Conservation (phyloP, 2,888 invertebrate species). For the Yponomeuta sedellus region DNA sequence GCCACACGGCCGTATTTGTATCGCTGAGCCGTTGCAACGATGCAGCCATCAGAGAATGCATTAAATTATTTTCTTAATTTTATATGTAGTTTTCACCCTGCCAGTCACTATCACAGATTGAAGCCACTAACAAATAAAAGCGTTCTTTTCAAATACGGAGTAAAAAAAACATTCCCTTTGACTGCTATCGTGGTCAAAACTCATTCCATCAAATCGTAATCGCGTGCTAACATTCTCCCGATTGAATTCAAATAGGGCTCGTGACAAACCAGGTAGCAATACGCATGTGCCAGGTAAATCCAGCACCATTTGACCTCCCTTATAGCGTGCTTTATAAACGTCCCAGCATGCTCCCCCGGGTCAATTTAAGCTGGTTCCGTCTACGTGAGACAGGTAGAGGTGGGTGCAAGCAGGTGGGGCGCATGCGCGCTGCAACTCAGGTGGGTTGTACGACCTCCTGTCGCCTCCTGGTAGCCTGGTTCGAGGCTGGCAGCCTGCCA, state of each 20-base stretch:
- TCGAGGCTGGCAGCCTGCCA: conserved; percentile 75
- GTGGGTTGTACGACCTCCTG: conserved; percentile 49
- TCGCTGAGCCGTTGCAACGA: too few relatives aligned
- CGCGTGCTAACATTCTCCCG: conserved; percentile 2
- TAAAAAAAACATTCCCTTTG: background rate
- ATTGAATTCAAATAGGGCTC: conserved; percentile 5
- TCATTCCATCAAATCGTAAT: background rate
- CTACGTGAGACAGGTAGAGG: conserved; percentile 7
- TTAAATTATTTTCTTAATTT: too few relatives aligned
- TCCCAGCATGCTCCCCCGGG: background rate
- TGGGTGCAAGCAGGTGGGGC: conserved; percentile 11
- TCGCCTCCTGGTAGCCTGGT: conserved; percentile 51
- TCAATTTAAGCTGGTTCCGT: background rate
- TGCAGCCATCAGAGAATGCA: too few relatives aligned
- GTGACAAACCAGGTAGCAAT: conserved; percentile 2
- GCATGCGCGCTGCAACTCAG: conserved; percentile 30
- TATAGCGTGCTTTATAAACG: background rate
- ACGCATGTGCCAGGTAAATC: conserved; percentile 14
- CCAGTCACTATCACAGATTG: too few relatives aligned
- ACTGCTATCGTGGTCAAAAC: background rate
- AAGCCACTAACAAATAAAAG: background rate
- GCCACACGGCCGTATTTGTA: too few relatives aligned
- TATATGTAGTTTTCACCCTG: background rate
- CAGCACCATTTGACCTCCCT: background rate
- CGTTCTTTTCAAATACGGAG: background rate